These are phyloP conservation scores for Apocheima hispidaria DNA, from an alignment of 2,888 invertebrate species.

Conservation along the genomic window DNA sequence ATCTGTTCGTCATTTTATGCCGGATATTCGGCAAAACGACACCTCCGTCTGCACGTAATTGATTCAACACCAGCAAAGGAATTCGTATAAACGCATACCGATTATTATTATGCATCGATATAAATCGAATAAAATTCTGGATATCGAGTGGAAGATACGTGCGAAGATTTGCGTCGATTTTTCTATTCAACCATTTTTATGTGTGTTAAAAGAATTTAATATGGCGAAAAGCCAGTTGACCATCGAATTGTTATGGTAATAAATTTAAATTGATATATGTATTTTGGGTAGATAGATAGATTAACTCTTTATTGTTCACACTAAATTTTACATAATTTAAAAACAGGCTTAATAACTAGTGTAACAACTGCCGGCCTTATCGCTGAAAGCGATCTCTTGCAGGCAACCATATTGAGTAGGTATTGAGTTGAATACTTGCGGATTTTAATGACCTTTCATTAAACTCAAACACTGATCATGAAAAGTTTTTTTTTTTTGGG, in stretches of 20 bases:
- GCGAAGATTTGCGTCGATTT: constrained; percentile 45
- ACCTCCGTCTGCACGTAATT: not conserved
- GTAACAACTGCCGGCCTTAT: no score
- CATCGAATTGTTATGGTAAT: constrained; percentile 12
- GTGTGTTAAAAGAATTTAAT: constrained; percentile 44
- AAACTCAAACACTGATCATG: no score
- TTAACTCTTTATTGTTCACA: no score
- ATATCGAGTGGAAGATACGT: constrained; percentile 44
- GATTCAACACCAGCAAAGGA: constrained; percentile 30
- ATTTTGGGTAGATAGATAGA: no score
- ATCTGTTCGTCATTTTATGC: constrained; percentile 4
- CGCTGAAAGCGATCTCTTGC: no score
- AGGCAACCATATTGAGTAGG: no score
- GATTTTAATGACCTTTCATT: no score
- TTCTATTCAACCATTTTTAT: constrained; percentile 39
- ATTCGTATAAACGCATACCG: constrained; percentile 50
- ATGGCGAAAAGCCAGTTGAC: constrained; percentile 15
- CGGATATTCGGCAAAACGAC: constrained; percentile 31
- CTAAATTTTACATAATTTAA: no score
- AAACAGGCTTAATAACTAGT: no score
- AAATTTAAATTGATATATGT: constrained; percentile 8
- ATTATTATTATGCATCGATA: constrained; percentile 49
- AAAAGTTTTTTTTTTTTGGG: no score
- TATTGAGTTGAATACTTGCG: no score
- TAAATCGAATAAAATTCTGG: constrained; percentile 48